Evolutionary conservation across 2,888 invertebrate genomes (phyloP).

Genomic region (Congeria kusceri): DNA sequence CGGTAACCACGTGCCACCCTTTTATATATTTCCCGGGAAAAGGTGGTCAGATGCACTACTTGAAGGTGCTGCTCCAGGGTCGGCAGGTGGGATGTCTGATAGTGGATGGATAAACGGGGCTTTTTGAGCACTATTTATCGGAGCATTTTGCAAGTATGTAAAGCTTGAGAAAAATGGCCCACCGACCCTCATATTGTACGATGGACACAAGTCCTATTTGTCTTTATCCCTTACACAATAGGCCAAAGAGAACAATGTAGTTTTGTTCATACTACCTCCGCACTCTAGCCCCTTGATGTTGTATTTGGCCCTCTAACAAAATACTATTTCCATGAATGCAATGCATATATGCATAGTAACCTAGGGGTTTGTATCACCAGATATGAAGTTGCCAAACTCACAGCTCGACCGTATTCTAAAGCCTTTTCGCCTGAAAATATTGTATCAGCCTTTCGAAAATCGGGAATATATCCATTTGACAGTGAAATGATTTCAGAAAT

Average conservation of each 20-base stretch:
- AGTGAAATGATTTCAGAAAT: too few relatives aligned
- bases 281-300: slow-evolving; percentile 46
- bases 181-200: slow-evolving; percentile 49
- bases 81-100: slow-evolving; percentile 27
- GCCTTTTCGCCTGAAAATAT: slow-evolving; percentile 48
- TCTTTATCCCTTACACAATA: slow-evolving; percentile 43
- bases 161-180: too few relatives aligned
- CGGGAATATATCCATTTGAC: slow-evolving; percentile 54
- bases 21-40: slow-evolving; percentile 28
- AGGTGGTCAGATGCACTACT: slow-evolving; percentile 24
- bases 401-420: slow-evolving; percentile 41
- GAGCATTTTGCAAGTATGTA: slow-evolving; percentile 18
- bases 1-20: slow-evolving; percentile 46
- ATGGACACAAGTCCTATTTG: slow-evolving; percentile 56
- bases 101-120: slow-evolving; percentile 22
- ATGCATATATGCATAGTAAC: slow-evolving; percentile 36
- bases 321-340: slow-evolving; percentile 45
- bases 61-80: slow-evolving; percentile 23
- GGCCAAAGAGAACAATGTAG: slow-evolving; percentile 46
- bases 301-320: slow-evolving; percentile 53
- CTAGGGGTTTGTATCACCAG: slow-evolving; percentile 45
- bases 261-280: slow-evolving; percentile 61
- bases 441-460: slow-evolving; percentile 41
- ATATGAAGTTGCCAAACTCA: slow-evolving; percentile 41
- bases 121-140: slow-evolving; percentile 20